Conservation (phyloP, 1,140 invertebrate genomes). For the Phenacoccus solenopsis region DNA sequence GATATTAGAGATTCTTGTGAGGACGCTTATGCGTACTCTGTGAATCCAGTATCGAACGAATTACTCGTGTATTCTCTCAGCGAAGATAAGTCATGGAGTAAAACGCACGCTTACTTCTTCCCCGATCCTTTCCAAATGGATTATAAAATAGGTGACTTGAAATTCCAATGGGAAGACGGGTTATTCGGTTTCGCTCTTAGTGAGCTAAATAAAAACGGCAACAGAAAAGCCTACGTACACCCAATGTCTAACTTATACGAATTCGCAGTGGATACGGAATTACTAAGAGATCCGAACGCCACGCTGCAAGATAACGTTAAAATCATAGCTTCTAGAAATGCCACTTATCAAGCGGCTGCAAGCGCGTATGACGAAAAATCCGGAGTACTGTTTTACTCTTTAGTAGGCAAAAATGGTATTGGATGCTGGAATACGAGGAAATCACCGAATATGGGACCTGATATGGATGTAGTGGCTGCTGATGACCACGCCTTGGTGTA, state of each 20-base stretch:
- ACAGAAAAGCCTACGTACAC: conserved; percentile 57
- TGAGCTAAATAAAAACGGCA: conserved; percentile 47
- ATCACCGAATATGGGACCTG: conserved; percentile 26
- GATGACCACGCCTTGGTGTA: conserved; percentile 63
- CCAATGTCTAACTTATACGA: conserved; percentile 60
- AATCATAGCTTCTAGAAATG: conserved; percentile 38
- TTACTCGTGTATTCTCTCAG: conserved; percentile 62
- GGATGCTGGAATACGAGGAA: conserved; percentile 56
- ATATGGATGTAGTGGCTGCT: conserved; percentile 47
- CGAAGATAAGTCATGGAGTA: conserved; percentile 59
- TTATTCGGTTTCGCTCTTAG: conserved; percentile 65
- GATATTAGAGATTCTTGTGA: conserved; percentile 57
- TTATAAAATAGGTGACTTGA: conserved; percentile 37
- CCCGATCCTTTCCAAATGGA: conserved; percentile 57
- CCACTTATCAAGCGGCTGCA: conserved; percentile 58
- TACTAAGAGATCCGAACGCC: conserved; percentile 46
- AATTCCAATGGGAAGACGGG: conserved; percentile 73
- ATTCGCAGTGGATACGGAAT: conserved; percentile 59
- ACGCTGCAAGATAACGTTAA: conserved; percentile 38
- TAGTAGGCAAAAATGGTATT: conserved; percentile 59
- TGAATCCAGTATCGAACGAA: conserved; percentile 66
- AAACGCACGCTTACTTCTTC: conserved; percentile 56
- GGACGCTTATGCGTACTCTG: conserved; percentile 64
- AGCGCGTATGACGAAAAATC: conserved; percentile 57
- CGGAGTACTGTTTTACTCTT: conserved; percentile 58